These are phyloP conservation scores for Eospalax fontanierii DNA, from an alignment of 2,797 vertebrate genomes.

Conservation along the genomic window DNA sequence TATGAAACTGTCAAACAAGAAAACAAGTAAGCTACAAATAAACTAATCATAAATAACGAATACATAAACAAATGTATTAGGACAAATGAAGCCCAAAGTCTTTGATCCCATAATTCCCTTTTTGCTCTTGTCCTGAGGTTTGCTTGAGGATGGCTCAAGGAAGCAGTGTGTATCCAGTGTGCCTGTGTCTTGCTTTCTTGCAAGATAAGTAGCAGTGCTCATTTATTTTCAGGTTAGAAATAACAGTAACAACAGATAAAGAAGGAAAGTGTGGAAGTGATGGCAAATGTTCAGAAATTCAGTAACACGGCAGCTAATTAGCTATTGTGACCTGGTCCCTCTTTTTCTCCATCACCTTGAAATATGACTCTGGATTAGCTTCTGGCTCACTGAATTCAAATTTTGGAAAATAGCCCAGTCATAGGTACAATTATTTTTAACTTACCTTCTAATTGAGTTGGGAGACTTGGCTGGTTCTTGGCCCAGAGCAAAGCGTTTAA, in stretches of 20 bases:
- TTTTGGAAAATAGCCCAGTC: background rate
- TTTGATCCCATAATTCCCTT: background rate
- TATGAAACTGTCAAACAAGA: too few species aligned
- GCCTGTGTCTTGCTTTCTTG: background rate
- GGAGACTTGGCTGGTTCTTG: background rate
- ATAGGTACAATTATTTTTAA: background rate
- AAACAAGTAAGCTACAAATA: too few species aligned
- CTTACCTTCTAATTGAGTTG: background rate
- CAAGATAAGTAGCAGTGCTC: background rate
- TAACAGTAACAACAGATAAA: background rate
- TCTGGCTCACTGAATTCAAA: background rate
- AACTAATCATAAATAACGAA: background rate
- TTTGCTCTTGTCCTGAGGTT: background rate
- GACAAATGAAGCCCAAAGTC: background rate
- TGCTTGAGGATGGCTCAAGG: rapidly evolving
- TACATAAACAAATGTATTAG: background rate
- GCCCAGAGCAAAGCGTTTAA: background rate
- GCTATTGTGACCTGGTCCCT: background rate
- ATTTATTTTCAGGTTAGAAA: background rate
- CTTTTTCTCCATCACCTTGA: background rate
- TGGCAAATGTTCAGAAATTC: background rate
- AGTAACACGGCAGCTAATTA: background rate
- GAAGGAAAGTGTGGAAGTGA: background rate
- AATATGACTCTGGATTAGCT: background rate
- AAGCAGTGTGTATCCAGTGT: rapidly evolving